A percentile compares a stretch with the other conserved stretches of the same genome.
phyloP scores from a whole-genome alignment of 2,113 vertebrate species.

The Apus apus region DNA sequence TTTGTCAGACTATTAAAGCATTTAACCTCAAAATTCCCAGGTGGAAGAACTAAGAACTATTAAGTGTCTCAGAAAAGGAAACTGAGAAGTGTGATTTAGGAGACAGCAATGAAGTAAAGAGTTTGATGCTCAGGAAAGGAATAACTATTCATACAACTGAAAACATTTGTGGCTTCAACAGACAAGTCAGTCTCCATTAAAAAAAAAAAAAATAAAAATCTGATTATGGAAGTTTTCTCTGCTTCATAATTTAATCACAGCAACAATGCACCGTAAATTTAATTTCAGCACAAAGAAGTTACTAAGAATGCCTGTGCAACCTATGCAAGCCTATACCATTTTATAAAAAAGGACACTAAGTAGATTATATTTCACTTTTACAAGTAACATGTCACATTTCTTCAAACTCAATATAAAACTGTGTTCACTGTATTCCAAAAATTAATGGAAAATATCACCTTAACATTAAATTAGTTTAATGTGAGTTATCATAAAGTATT shows the following conservation, averaged over 20 bases:
- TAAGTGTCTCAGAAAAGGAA: not conserved
- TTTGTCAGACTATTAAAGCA: not conserved
- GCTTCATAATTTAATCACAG: not conserved
- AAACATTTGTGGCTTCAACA: not conserved
- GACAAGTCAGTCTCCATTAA: slow-evolving; percentile 21
- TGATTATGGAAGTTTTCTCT: not conserved
- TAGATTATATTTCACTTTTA: not conserved
- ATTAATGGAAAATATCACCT: slow-evolving; percentile 11
- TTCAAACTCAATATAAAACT: slow-evolving; percentile 19
- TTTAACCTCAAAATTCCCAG: slow-evolving; percentile 11
- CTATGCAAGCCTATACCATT: not conserved
- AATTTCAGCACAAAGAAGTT: slow-evolving; percentile 30
- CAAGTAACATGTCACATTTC: not conserved
- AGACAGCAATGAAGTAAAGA: not conserved
- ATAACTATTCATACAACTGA: not conserved
- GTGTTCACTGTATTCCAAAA: not conserved
- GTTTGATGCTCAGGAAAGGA: not conserved
- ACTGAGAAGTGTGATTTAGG: not conserved
- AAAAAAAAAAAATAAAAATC: not conserved
- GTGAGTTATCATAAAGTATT: not conserved
- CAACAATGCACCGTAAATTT: slow-evolving; percentile 4
- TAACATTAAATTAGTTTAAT: not conserved
- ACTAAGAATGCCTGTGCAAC: not conserved
- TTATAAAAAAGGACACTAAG: not conserved
- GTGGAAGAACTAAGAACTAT: not conserved